phyloP scores from a whole-genome alignment of 2,888 invertebrate species.

The Pterobdella sp. region DNA sequence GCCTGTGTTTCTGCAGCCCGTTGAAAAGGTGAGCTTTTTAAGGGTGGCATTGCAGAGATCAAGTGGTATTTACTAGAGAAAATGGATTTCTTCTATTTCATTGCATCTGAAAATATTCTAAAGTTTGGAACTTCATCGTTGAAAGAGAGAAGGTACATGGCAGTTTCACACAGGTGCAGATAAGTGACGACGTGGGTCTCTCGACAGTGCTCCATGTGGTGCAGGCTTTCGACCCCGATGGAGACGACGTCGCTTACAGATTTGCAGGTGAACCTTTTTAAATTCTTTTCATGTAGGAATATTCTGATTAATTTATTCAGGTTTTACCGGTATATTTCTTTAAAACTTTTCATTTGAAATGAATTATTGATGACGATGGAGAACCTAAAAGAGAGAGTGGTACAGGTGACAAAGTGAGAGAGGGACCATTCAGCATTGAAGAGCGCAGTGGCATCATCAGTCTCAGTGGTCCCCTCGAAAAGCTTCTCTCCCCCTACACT shows the following conservation, averaged over 20 bases:
- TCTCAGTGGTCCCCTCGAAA: slow-evolving; percentile 42
- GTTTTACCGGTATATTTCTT: too few relatives aligned
- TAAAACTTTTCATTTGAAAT: too few relatives aligned
- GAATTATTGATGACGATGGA: neutral
- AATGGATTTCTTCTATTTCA: too few relatives aligned
- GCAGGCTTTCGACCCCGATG: slow-evolving; percentile 92
- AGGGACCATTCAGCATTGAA: slow-evolving; percentile 46
- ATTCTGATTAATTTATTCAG: too few relatives aligned
- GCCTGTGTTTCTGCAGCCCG: slow-evolving; percentile 55
- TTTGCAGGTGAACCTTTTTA: slow-evolving; percentile 57
- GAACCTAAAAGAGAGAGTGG: neutral
- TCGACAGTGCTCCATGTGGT: slow-evolving; percentile 83
- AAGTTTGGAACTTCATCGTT: neutral
- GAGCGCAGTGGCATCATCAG: slow-evolving; percentile 48
- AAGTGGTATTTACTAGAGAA: too few relatives aligned
- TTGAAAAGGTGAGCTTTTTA: slow-evolving; percentile 35
- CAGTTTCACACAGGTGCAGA: neutral
- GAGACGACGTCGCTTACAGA: slow-evolving; percentile 85
- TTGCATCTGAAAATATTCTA: neutral
- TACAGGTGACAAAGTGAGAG: slow-evolving; percentile 31
- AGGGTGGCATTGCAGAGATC: slow-evolving; percentile 32
- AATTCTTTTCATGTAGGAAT: too few relatives aligned
- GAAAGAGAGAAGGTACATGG: neutral
- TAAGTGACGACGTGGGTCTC: slow-evolving; percentile 47
- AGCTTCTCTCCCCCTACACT: slow-evolving; percentile 62